These are phyloP conservation scores for Cercocebus atys DNA, from an alignment of 2,113 vertebrate genomes.

Conservation along the genomic window DNA sequence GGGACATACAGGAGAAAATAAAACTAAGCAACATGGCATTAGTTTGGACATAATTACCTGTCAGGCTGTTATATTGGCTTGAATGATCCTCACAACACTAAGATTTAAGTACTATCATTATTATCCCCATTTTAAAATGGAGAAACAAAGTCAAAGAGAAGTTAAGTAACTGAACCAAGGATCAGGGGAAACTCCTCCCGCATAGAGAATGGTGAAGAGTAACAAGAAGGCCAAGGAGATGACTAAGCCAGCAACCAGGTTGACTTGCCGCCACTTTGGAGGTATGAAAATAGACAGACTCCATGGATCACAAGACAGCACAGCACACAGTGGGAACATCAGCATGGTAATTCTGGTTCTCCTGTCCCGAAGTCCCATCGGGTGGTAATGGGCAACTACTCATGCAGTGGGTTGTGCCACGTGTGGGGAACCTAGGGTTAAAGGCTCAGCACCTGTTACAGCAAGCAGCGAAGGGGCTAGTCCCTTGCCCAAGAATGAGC, in stretches of 20 bases:
- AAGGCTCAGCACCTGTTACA: neutral
- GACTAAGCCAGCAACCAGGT: neutral
- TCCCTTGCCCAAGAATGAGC: neutral
- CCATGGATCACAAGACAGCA: fast-evolving
- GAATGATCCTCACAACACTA: neutral
- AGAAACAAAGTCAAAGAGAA: neutral
- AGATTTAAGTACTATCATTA: neutral
- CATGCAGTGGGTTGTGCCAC: neutral
- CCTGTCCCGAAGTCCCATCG: neutral
- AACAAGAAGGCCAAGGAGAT: neutral
- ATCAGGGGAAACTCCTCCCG: neutral
- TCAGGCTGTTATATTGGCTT: neutral
- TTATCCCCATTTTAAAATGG: neutral
- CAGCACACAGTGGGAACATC: too few relatives aligned
- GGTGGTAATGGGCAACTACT: neutral
- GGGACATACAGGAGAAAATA: neutral
- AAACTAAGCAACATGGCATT: neutral
- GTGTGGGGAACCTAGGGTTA: neutral
- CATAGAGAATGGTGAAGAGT: neutral
- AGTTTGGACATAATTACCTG: neutral
- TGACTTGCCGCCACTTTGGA: too few relatives aligned
- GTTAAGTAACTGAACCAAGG: neutral
- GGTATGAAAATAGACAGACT: neutral
- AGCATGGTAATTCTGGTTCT: neutral
- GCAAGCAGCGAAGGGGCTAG: neutral